Evolutionary conservation across 2,797 vertebrate species (phyloP).

Genomic region (Lepilemur ruficaudatus): DNA sequence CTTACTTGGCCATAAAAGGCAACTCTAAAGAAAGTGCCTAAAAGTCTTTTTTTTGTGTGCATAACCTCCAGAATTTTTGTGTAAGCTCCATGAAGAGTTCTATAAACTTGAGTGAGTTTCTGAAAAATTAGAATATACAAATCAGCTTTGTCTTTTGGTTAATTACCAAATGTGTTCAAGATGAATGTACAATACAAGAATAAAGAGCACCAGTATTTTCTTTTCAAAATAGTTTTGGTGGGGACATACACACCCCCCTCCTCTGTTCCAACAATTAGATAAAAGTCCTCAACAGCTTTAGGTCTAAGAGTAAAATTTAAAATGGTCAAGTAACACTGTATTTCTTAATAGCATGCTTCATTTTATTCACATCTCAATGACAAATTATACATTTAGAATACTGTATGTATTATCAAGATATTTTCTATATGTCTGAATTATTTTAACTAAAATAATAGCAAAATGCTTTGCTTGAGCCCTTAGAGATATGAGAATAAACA

Average conservation of each 20-base stretch:
- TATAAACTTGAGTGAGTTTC: conserved; percentile 96
- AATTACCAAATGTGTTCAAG: conserved; percentile 10
- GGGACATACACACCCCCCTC: neutral
- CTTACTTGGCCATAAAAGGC: conserved; percentile 97
- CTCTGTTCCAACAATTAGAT: neutral
- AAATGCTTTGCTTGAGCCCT: neutral
- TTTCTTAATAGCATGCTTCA: neutral
- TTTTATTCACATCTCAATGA: neutral
- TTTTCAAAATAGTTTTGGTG: conserved; percentile 27
- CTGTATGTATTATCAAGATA: neutral
- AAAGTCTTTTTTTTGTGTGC: conserved; percentile 92
- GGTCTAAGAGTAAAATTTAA: neutral
- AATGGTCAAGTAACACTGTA: neutral
- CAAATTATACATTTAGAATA: neutral
- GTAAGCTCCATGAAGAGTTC: conserved; percentile 95
- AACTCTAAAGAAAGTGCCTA: conserved; percentile 97
- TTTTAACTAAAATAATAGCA: neutral
- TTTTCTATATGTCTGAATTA: neutral
- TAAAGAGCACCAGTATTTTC: neutral
- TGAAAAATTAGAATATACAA: conserved; percentile 78
- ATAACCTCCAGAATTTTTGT: conserved; percentile 97
- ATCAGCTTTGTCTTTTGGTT: neutral
- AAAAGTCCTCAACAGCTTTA: conserved; percentile 14
- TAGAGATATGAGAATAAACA: neutral
- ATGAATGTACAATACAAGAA: neutral